These are phyloP conservation scores for Habroteleia sp. DNA, from an alignment of 2,888 invertebrate genomes.

Conservation along the genomic window DNA sequence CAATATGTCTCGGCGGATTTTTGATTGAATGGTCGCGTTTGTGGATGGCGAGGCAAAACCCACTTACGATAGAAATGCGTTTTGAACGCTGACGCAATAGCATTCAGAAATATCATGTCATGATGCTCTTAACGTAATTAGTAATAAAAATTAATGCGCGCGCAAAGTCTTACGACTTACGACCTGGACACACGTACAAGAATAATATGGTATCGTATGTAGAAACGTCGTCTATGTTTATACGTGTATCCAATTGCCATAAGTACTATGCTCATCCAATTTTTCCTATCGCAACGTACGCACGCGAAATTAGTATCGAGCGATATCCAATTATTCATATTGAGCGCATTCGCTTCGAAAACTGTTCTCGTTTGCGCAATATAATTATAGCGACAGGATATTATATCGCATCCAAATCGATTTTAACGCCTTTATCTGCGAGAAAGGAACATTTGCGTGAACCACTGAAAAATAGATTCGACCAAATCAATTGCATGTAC, in stretches of 20 bases:
- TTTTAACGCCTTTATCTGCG: conserved; percentile 1
- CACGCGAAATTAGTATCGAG: conserved; percentile 42
- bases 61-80: conserved; percentile 28
- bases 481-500: no score
- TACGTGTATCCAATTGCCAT: conserved; percentile 45
- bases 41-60: conserved; percentile 21
- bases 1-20: no score
- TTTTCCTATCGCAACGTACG: conserved; percentile 23
- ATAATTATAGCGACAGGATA: conserved; percentile 2
- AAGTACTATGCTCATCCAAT: conserved; percentile 32
- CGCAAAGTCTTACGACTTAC: conserved; percentile 46
- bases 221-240: conserved; percentile 18
- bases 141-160: conserved; percentile 59
- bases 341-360: neutral
- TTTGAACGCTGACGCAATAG: conserved; percentile 42
- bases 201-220: conserved; percentile 7
- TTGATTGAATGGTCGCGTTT: conserved; percentile 19
- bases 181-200: conserved; percentile 32
- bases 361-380: conserved; percentile 6
- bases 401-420: neutral
- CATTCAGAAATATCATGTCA: conserved; percentile 42
- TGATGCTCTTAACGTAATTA: conserved; percentile 61
- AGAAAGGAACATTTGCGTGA: neutral
- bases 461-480: no score
- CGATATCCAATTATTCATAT: conserved; percentile 32